Conservation (phyloP, 2,888 invertebrate genomes). For the Cinara cedri region DNA sequence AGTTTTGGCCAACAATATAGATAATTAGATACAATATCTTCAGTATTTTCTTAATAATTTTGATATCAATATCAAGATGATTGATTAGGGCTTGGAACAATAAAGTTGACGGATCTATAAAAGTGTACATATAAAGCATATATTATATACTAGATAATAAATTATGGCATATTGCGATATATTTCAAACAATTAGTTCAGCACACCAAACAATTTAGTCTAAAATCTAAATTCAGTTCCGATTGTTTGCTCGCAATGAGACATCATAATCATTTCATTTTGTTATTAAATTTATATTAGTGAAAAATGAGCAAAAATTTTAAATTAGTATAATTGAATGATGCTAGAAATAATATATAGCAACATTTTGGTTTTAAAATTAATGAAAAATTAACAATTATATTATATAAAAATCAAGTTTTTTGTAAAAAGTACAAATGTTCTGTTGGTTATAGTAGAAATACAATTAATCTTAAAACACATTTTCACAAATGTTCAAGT, state of each 20-base stretch:
- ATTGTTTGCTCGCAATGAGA: background rate
- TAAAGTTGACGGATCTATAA: background rate
- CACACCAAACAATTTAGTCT: background rate
- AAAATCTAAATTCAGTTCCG: background rate
- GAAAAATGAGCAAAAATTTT: background rate
- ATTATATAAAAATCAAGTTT: slow-evolving; percentile 15
- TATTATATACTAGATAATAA: background rate
- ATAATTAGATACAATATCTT: background rate
- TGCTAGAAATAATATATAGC: background rate
- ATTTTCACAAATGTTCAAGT: slow-evolving; percentile 3
- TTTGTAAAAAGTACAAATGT: background rate
- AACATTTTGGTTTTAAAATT: slow-evolving; percentile 9
- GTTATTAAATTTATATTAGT: background rate
- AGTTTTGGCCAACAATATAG: too few species aligned
- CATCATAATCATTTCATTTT: background rate
- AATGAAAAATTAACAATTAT: background rate
- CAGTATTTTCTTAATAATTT: background rate
- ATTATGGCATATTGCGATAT: background rate
- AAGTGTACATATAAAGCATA: too few species aligned
- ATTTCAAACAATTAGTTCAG: background rate
- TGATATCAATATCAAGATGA: background rate
- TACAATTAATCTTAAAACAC: slow-evolving; percentile 2
- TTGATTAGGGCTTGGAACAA: background rate
- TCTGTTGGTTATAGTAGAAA: slow-evolving; percentile 14
- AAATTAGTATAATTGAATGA: background rate